Percentiles rank a stretch among this genome's conserved stretches.
These are phyloP conservation scores for Arrhopalites spinosus DNA, from an alignment of 2,888 invertebrate genomes.

Conservation along the genomic window DNA sequence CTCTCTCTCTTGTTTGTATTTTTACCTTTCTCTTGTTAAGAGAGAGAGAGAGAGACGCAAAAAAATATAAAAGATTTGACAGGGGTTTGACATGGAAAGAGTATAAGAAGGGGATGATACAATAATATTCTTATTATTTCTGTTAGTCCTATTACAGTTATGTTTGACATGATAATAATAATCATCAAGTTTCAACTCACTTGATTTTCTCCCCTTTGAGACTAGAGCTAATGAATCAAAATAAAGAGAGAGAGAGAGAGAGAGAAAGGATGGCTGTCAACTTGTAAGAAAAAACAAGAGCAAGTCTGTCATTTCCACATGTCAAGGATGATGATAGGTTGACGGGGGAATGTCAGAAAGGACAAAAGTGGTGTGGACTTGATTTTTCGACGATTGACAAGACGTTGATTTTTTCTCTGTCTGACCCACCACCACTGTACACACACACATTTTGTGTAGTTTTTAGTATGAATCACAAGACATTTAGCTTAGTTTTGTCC, in stretches of 20 bases:
- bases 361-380: not conserved
- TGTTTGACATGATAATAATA: not conserved
- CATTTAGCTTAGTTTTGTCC: slow-evolving; percentile 14
- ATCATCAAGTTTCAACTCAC: too few species aligned
- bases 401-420: not conserved
- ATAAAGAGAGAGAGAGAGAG: not conserved
- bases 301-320: slow-evolving; percentile 25
- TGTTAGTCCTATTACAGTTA: not conserved
- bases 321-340: slow-evolving; percentile 10
- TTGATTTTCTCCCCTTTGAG: too few species aligned
- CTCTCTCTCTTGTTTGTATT: not conserved
- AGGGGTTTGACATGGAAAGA: not conserved
- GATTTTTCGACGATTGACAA: not conserved
- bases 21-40: slow-evolving; percentile 4
- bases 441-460: not conserved
- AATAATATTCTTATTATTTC: too few species aligned
- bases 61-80: not conserved
- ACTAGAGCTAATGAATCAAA: not conserved
- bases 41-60: not conserved
- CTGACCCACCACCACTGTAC: not conserved
- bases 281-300: not conserved
- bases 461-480: slow-evolving; percentile 7
- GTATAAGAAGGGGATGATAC: not conserved
- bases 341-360: slow-evolving; percentile 8
- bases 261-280: not conserved